A percentile compares a stretch with the other conserved stretches of the same genome.
These are phyloP conservation scores for Sebastes trivittatus DNA, from an alignment of 2,797 vertebrate genomes.

Conservation along the genomic window DNA sequence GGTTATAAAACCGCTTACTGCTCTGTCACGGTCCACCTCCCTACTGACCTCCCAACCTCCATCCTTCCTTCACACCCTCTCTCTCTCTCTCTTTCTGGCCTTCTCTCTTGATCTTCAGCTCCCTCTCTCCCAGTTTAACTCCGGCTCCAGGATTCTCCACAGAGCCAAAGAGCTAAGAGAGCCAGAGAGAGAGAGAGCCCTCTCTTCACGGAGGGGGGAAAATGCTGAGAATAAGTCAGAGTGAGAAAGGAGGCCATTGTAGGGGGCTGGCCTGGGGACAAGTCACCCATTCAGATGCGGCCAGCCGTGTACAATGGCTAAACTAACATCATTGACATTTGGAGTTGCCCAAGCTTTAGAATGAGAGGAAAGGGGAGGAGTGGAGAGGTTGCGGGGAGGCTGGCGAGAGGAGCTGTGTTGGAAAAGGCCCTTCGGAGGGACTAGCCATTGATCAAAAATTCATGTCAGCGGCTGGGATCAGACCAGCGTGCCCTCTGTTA, in stretches of 20 bases:
- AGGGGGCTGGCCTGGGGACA: constrained; percentile 89
- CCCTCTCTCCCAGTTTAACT: constrained; percentile 53
- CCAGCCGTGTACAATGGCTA: constrained; percentile 94
- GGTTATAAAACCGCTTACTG: constrained; percentile 69
- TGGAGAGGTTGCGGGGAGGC: constrained; percentile 14
- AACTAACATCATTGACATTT: constrained; percentile 93
- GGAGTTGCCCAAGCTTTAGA: constrained; percentile 81
- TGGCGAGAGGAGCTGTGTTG: constrained; percentile 63
- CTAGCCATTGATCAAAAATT: constrained; percentile 80
- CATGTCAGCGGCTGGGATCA: constrained; percentile 74
- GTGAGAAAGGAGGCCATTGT: constrained; percentile 85
- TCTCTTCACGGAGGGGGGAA: constrained; percentile 72
- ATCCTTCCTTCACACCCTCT: constrained; percentile 41
- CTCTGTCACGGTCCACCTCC: constrained; percentile 70
- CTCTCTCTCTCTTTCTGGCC: constrained; percentile 13
- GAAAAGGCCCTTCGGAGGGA: constrained; percentile 69
- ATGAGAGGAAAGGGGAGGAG: constrained; percentile 71
- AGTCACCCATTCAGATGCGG: constrained; percentile 89
- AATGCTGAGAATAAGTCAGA: constrained; percentile 82
- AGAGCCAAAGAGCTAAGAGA: constrained; percentile 66
- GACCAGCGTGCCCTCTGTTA: constrained; percentile 60
- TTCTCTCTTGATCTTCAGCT: constrained; percentile 35
- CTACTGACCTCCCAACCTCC: constrained; percentile 49
- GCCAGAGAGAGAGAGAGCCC: constrained; percentile 62
- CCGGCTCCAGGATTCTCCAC: constrained; percentile 54